Evolutionary conservation across 1,140 invertebrate species (phyloP).

Genomic region (Trachymyrmex cornetzi): DNA sequence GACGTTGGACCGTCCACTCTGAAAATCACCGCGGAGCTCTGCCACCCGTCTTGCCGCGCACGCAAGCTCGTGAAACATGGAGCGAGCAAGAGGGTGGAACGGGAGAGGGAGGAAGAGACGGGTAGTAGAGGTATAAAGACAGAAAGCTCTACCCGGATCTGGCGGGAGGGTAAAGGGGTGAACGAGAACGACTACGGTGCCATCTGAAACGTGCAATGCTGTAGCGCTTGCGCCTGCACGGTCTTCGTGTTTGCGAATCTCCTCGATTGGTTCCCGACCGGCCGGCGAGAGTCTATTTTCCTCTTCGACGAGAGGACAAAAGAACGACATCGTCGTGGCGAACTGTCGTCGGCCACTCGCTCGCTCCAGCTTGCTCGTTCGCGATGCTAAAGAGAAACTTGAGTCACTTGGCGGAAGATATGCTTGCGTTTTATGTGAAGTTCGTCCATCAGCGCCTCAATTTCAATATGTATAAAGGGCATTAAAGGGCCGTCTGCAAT

Average conservation of each 20-base stretch:
- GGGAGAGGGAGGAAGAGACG: constrained; percentile 8
- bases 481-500: no score
- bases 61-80: constrained; percentile 57
- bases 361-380: no score
- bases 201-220: constrained; percentile 56
- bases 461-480: no score
- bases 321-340: constrained; percentile 21
- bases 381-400: no score
- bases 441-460: no score
- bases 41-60: constrained; percentile 57
- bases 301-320: constrained; percentile 19
- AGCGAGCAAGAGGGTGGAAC: constrained; percentile 5
- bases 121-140: not conserved
- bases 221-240: constrained; percentile 67
- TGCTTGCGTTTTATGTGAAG: no score
- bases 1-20: constrained; percentile 32
- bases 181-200: constrained; percentile 47
- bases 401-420: no score
- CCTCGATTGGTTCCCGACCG: constrained; percentile 42
- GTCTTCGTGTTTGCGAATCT: not conserved
- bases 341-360: not conserved
- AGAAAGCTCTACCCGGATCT: not conserved
- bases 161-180: constrained; percentile 42
- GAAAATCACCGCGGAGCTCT: constrained; percentile 58
- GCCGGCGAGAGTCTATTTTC: constrained; percentile 66